phyloP scores from a whole-genome alignment of 1,140 invertebrate genomes.

The Drosophila mayri region DNA sequence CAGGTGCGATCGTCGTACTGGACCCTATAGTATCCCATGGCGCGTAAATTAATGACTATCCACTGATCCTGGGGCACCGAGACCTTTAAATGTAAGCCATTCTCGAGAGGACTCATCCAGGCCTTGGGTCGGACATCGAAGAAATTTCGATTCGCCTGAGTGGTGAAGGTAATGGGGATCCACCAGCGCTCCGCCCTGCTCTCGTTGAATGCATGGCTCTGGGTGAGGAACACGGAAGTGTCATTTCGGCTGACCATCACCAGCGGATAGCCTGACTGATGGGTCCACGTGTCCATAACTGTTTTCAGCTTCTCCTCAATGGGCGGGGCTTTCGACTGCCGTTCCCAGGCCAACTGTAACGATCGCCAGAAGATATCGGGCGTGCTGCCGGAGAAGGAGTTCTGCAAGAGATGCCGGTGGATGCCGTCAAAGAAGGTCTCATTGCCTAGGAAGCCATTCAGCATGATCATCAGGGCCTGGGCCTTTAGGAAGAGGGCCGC shows the following conservation, averaged over 20 bases:
- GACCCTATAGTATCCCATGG: constrained; percentile 89
- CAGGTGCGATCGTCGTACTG: constrained; percentile 90
- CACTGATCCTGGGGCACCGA: constrained; percentile 84
- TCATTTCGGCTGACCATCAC: constrained; percentile 88
- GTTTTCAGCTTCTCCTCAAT: constrained; percentile 81
- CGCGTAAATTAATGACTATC: constrained; percentile 87
- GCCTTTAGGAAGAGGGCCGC: constrained; percentile 90
- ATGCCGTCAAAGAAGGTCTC: constrained; percentile 89
- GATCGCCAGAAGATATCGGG: constrained; percentile 92
- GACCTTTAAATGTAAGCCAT: constrained; percentile 66
- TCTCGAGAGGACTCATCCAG: constrained; percentile 86
- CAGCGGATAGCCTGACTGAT: constrained; percentile 91
- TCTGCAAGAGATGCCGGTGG: constrained; percentile 87
- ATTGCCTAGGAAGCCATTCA: constrained; percentile 92
- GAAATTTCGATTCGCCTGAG: constrained; percentile 87
- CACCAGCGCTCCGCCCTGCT: constrained; percentile 84
- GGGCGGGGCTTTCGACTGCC: constrained; percentile 78
- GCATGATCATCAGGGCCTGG: constrained; percentile 94
- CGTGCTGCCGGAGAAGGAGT: constrained; percentile 88
- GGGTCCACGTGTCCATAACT: constrained; percentile 92
- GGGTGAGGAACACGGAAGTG: constrained; percentile 81
- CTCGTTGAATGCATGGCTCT: constrained; percentile 79
- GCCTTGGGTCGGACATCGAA: constrained; percentile 86
- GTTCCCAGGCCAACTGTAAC: constrained; percentile 87
- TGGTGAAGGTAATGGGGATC: constrained; percentile 88